Base-by-base conservation (phyloP, 2,888 invertebrate species). In the Julus scanicus region DNA sequence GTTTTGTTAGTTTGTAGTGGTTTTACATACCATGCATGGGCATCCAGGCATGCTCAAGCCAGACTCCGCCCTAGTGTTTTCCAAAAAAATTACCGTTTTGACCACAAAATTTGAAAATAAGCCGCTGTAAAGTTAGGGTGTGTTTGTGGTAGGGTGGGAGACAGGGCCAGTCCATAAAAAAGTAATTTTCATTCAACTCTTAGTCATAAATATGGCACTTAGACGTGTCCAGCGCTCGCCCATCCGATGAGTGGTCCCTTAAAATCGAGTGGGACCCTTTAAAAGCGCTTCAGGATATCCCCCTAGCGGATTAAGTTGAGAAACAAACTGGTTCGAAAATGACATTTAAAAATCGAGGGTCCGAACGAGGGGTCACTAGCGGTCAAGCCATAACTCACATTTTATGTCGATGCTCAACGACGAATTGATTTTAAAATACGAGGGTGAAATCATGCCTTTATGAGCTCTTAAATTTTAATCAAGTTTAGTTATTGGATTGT, bases 351-450 rank as follows among this genome's bases (percentile, higher is more conserved):
- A 71, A 13, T 53, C 15, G 53, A 17, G 53, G 53, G 53, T 53
- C 53, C 53, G 53, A 71, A 29, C 29, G 37, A 80, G 37, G 80
- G 80, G 80, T 80, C 80, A 80, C 37, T 13, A 37, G 37, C 37
- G 80, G 80, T 80, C 80, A 80, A 80, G 37, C 37, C 80, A 37
- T 71, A 71, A 71, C 71, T 71, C 71, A 71, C 71, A 15, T 53
- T 53, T 53, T 53, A 53, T 53, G 53, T 53, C 53, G 29, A 29
- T 20, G 71, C 71, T 71, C 71, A 71, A 29, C 71, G 71, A 71
- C 8, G 71, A 71, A 80, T 80, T 80, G 80, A 80, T 80, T 80
- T 80, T 80, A 80, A 80, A 80, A 80, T 80, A 80, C 80, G 80
- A 80, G 80, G 80, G 80, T 80, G 80, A 80, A 80, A 71, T 29